Evolutionary conservation across 2,797 vertebrate species (phyloP), one percentile per base, ranked within the genome.

Genomic region (Furcifer pardalis): DNA sequence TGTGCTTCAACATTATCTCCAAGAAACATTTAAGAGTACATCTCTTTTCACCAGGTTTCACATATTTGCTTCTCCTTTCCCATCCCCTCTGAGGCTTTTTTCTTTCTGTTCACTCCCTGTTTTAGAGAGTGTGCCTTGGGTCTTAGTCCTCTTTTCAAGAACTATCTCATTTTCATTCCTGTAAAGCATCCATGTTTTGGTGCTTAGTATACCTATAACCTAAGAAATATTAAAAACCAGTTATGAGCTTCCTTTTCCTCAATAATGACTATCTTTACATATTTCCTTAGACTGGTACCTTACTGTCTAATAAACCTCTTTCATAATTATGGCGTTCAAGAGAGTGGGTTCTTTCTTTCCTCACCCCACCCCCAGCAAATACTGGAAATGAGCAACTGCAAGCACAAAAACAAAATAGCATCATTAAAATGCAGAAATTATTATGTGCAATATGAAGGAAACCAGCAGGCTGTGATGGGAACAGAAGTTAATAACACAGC

Each of bases 381-480:
- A 52, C 19, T 9, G 42, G 49, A 81, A 69, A 81, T 63, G 84
- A 86, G 56, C 52, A 72, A 77, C 42, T 63, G 73, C 40, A 81
- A 71, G 49, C 21, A 35, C 52, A 60, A 77, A 81, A 86, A 86
- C 84, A 86, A 82, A 52, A 60, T 27, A 81, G 74, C 56, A 49
- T 86, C 84, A 81, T 86, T 86, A 86, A 86, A 86, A 82, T 82
- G 65, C 79, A 63, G 59, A 77, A 82, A 72, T 81, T 68, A 86
- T 86, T 77, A 62, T 77, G 59, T 71, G 56, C 56, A 77, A 77
- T 77, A 71, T 63, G 79, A 82, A 82, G 56, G 74, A 77, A 86
- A 82, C 56, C 84, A 86, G 79, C 79, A 82, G 84, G 79, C 79
- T 81, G 65, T 81, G 73, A 81, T 82, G 30, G 56, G 84, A 79